A percentile compares a stretch with the other conserved stretches of the same genome.
Conservation (phyloP, 2,113 vertebrate genomes). For the Caracal caracal region DNA sequence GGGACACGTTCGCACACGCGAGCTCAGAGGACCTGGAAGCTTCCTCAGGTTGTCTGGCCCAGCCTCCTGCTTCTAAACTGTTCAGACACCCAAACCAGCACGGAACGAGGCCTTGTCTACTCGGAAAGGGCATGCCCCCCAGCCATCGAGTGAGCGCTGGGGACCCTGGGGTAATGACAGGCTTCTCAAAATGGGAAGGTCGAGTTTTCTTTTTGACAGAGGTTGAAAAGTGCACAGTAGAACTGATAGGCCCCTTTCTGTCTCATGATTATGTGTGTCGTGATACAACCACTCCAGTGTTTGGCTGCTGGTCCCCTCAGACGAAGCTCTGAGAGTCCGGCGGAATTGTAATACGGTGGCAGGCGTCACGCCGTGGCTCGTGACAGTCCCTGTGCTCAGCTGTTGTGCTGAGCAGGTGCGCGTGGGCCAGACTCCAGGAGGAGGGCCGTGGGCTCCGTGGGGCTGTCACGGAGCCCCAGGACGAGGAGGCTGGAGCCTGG, state of each 20-base stretch:
- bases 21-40: neutral
- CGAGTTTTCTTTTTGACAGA: neutral
- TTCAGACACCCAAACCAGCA: no score
- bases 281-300: neutral
- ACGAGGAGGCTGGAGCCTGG: neutral
- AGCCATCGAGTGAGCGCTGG: neutral
- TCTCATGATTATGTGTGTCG: neutral
- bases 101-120: neutral
- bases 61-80: neutral
- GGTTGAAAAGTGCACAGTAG: neutral
- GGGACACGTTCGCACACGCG: accelerated
- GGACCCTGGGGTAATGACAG: neutral
- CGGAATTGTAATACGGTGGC: accelerated
- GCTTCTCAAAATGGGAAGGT: neutral
- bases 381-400: neutral
- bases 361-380: neutral
- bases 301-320: neutral
- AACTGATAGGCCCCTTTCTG: neutral
- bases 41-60: neutral
- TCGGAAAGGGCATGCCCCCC: neutral
- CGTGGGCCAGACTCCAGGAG: accelerated
- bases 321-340: neutral
- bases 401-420: accelerated
- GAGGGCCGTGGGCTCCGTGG: neutral
- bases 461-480: neutral